Evolutionary conservation across 1,140 invertebrate genomes (phyloP).

Genomic region (Lordiphosa mommai): DNA sequence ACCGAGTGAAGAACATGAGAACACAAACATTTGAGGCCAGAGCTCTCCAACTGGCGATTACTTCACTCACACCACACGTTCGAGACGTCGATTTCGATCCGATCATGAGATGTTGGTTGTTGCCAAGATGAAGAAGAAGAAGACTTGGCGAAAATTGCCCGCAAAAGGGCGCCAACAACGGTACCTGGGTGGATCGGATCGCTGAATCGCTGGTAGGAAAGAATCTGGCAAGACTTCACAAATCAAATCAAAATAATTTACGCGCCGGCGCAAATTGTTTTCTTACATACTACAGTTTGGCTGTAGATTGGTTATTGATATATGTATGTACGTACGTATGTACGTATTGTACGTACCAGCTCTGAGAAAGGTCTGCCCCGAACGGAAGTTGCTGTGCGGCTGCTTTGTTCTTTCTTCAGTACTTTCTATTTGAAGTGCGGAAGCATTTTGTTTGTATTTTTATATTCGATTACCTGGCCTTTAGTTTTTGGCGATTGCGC

Average conservation of each 20-base stretch:
- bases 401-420: slow-evolving; percentile 41
- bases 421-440: slow-evolving; percentile 34
- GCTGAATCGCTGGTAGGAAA: slow-evolving; percentile 2
- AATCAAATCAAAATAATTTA: slow-evolving; percentile 72
- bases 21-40: slow-evolving; percentile 49
- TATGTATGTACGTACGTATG: not conserved
- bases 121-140: slow-evolving; percentile 13
- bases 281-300: slow-evolving; percentile 9
- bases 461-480: slow-evolving; percentile 32
- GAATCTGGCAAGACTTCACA: slow-evolving; percentile 50
- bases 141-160: slow-evolving; percentile 59
- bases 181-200: slow-evolving; percentile 29
- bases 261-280: slow-evolving; percentile 52
- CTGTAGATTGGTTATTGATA: slow-evolving; percentile 23
- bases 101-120: slow-evolving; percentile 56
- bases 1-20: slow-evolving; percentile 29
- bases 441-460: slow-evolving; percentile 5
- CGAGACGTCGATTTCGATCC: slow-evolving; percentile 39
- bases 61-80: slow-evolving; percentile 59
- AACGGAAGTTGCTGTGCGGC: slow-evolving; percentile 44
- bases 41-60: slow-evolving; percentile 56
- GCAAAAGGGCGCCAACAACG: slow-evolving; percentile 68
- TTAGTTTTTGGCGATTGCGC: slow-evolving; percentile 43
- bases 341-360: no score
- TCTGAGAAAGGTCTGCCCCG: slow-evolving; percentile 13